Evolutionary conservation across 92 coral and sea anemone genomes (phyloP), one percentile per base, ranked within the genome.

Genomic region (Palythoa grandis): DNA sequence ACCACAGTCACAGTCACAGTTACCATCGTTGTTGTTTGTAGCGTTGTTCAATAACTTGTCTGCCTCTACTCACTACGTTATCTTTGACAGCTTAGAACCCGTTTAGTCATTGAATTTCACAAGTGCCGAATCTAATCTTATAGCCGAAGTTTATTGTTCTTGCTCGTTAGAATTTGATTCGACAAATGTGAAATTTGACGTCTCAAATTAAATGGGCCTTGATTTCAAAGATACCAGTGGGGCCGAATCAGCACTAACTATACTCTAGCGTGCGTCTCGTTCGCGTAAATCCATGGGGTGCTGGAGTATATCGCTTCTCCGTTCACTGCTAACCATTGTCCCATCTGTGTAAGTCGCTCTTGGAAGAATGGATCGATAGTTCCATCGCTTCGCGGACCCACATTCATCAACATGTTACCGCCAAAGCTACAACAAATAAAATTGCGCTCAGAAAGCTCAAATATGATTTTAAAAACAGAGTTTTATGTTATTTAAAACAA

Each of bases 321-420:
- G 74, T 96, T 96, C 58, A 96, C 93, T 82, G 86, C 88, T 72
- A 96, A 84, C 98, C 98, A 96, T 57, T 91, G 83, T 19, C 98
- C 98, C 93, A 96, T 94, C 91, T 96, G 96, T 0, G 94, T 89
- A 56, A 96, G 93, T 3, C 98, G 90, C 89, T 96, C 98, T 88
- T 96, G 95, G 86, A 96, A 96, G 22, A 91, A 89, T 17, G 99
- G 99, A 2, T 95, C 88, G 40, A 96, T 96, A 11, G 94, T 90
- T 13, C 99, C 99, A 83, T 96, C 95, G 50, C 92, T 89, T 5
- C 98, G 93, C 11, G 99, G 99, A 1, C 99, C 99, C 43, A 96
- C 93, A 67, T 96, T 96, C 93, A 96, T 80, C 88, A 96, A 67
- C 86, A 96, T 63, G 74, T 96, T 96, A 6, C 99, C 99, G 20